Percentiles rank a stretch among this genome's conserved stretches.
phyloP scores from a whole-genome alignment of 1,140 invertebrate genomes.

The Anthonomus grandis region DNA sequence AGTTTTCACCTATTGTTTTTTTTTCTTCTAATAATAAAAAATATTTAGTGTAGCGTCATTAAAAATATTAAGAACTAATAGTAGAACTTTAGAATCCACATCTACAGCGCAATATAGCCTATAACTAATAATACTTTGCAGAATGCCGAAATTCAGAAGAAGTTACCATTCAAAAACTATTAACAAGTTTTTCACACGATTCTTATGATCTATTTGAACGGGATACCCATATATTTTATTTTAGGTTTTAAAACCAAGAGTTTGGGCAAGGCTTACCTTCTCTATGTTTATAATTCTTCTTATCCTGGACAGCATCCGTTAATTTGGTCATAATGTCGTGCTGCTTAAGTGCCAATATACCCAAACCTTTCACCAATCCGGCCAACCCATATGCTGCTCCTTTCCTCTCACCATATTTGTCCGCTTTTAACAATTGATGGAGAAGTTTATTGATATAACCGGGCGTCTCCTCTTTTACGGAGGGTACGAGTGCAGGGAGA shows the following conservation, averaged over 20 bases:
- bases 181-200: background rate
- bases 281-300: constrained; percentile 89
- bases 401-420: constrained; percentile 95
- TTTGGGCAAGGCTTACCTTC: constrained; percentile 71
- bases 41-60: no score
- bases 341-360: constrained; percentile 93
- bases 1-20: no score
- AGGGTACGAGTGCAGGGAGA: constrained; percentile 87
- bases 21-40: no score
- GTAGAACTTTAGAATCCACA: no score
- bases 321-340: constrained; percentile 93
- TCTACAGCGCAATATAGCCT: no score
- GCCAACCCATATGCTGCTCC: constrained; percentile 88
- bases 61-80: no score
- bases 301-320: constrained; percentile 93
- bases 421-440: constrained; percentile 83
- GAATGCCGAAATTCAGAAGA: background rate
- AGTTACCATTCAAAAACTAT: background rate
- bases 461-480: constrained; percentile 86
- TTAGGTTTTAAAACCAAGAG: no score
- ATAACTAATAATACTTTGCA: background rate
- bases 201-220: no score
- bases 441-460: constrained; percentile 85
- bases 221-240: no score
- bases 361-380: constrained; percentile 91